Conservation (phyloP, 53 echinoderm and acorn worm genomes). For the Actinopyga echinites region DNA sequence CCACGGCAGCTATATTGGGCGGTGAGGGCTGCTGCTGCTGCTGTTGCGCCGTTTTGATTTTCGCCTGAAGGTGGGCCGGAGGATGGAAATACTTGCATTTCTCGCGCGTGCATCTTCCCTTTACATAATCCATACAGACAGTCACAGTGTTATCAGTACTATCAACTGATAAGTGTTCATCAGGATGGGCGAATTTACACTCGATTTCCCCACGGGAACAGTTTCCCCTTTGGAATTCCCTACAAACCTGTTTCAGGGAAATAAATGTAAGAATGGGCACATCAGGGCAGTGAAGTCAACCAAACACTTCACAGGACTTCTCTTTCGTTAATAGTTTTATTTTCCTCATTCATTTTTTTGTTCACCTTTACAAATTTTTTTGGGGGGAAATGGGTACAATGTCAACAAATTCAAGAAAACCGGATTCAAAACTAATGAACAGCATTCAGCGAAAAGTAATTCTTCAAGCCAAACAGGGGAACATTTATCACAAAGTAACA, state of each 20-base stretch:
- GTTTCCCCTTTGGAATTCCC: constrained; percentile 96
- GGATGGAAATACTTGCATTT: constrained; percentile 99
- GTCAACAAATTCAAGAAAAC: too few species aligned
- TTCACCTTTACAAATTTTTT: too few species aligned
- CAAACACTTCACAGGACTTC: too few species aligned
- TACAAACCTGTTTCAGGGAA: constrained; percentile 84
- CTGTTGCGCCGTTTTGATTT: constrained; percentile 99
- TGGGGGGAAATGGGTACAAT: too few species aligned
- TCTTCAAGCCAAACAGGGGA: constrained; percentile 20
- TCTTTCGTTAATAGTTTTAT: too few species aligned
- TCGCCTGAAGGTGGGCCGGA: constrained; percentile 96
- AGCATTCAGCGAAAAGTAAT: constrained; percentile 18
- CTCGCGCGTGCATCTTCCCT: constrained; percentile 97
- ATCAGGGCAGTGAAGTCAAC: not conserved
- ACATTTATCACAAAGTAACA: constrained; percentile 19
- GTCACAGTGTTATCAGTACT: constrained; percentile 96
- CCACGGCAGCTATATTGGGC: constrained; percentile 78
- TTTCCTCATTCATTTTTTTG: too few species aligned
- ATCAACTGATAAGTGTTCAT: constrained; percentile 88
- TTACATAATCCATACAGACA: constrained; percentile 99
- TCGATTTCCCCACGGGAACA: constrained; percentile 95
- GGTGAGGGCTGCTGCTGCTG: constrained; percentile 78
- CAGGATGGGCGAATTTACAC: constrained; percentile 99
- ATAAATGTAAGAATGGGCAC: constrained; percentile 23
- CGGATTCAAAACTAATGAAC: too few species aligned